Conservation (phyloP, 2,113 vertebrate genomes). For the Protomyctophum bolini region DNA sequence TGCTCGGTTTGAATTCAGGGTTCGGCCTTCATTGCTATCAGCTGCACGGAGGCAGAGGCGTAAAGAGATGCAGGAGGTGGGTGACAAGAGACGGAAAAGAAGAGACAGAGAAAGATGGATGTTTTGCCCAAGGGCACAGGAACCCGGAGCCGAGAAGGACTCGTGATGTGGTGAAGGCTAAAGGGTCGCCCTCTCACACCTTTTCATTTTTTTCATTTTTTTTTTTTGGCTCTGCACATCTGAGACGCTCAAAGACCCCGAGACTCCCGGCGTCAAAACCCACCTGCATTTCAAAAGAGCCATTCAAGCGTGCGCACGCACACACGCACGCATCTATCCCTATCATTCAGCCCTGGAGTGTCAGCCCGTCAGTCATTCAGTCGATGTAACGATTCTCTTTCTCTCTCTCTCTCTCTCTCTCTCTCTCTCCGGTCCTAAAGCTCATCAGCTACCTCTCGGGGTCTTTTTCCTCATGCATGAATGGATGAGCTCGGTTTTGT, state of each 20-base stretch:
- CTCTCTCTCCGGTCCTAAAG: conserved; percentile 47
- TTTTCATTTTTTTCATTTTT: not conserved
- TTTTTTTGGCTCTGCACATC: conserved; percentile 50
- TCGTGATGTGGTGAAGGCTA: conserved; percentile 57
- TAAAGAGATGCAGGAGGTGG: too few species aligned
- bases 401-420: not conserved
- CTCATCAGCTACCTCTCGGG: conserved; percentile 65
- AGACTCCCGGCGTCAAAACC: conserved; percentile 69
- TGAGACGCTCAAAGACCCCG: conserved; percentile 62
- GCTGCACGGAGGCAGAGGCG: conserved; percentile 2
- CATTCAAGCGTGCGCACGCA: conserved; percentile 45
- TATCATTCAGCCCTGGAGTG: conserved; percentile 57
- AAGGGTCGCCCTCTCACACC: conserved; percentile 56
- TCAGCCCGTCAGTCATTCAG: conserved; percentile 68
- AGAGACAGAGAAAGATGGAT: conserved; percentile 46
- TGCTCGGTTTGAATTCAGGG: conserved; percentile 49
- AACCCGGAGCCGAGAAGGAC: conserved; percentile 44
- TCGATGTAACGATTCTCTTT: conserved; percentile 68
- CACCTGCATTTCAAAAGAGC: conserved; percentile 68
- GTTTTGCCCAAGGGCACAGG: conserved; percentile 58
- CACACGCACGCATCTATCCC: too few species aligned
- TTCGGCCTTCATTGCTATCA: conserved; percentile 51
- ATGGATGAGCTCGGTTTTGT: conserved; percentile 57
- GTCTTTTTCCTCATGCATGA: conserved; percentile 65
- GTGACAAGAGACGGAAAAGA: not conserved